Evolutionary conservation across 2,888 invertebrate genomes (phyloP), one percentile per base, ranked within the genome.

Genomic region (Ecliptopera silaceata): DNA sequence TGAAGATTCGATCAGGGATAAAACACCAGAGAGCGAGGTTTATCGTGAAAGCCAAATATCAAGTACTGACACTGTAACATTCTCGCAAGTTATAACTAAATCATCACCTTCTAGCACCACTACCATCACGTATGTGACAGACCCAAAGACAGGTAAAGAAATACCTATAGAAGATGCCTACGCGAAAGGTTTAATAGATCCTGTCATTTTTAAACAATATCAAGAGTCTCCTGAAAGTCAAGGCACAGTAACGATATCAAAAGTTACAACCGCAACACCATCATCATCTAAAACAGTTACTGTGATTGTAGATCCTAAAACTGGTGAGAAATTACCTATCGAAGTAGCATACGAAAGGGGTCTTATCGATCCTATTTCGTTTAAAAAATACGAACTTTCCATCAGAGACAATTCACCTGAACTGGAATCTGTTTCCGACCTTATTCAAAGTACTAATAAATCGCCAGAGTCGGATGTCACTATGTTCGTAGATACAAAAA

Each of bases 111-210:
- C 56, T 4, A 56, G 52, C 45, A 60, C 69, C 15, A 68, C 71
- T 59, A 72, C 64, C 42, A 62, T 71, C 2, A 65, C 70, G 26
- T 74, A 72, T 20, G 92, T 95, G 1, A 88, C 93, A 48, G 97
- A 98, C 85, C 96, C 97, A 0, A 93, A 92, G 61, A 95, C 96
- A 3, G 96, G 96, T 1, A 94, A 96, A 75, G 93, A 94, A 71
- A 91, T 97, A 61, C 95, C 96, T 6, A 92, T 96, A 54, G 95
- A 96, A 77, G 94, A 95, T 54, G 97, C 97, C 1, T 69, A 94
- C 51, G 92, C 95, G 72, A 92, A 93, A 61, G 96, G 96, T 3
- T 77, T 94, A 43, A 74, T 79, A 56, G 77, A 80, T 48, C 65
- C 71, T 3, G 48, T 62, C 15, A 70, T 73, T 22, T 72, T 66